These are phyloP conservation scores for Drosophila lowei DNA, from an alignment of 1,140 invertebrate genomes.

Conservation along the genomic window DNA sequence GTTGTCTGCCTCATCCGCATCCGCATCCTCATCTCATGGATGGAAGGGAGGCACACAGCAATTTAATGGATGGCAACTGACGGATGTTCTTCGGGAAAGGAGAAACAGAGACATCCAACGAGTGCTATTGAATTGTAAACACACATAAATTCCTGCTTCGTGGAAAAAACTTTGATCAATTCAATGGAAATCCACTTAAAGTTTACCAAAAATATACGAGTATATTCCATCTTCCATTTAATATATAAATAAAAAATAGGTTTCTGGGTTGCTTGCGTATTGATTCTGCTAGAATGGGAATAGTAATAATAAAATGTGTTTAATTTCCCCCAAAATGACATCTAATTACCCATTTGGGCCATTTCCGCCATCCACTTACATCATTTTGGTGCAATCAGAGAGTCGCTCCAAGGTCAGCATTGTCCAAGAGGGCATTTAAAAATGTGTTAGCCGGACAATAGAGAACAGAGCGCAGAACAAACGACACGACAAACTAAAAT, in stretches of 20 bases:
- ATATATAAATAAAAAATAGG: too few relatives aligned
- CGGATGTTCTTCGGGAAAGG: constrained; percentile 22
- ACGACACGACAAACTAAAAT: constrained; percentile 54
- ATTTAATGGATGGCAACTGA: constrained; percentile 41
- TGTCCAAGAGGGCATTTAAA: constrained; percentile 53
- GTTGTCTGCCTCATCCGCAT: constrained; percentile 13
- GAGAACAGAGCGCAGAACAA: constrained; percentile 29
- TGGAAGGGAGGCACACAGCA: constrained; percentile 23
- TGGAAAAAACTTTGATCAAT: too few relatives aligned
- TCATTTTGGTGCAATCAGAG: constrained; percentile 42
- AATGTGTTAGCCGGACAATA: constrained; percentile 37
- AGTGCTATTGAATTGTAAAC: constrained; percentile 33
- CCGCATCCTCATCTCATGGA: constrained; percentile 21
- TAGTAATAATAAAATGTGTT: constrained; percentile 12
- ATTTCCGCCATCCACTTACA: constrained; percentile 16
- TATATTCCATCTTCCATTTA: too few relatives aligned
- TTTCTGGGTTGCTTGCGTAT: too few relatives aligned
- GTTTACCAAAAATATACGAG: too few relatives aligned
- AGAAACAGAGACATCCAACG: constrained; percentile 27
- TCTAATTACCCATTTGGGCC: constrained; percentile 34
- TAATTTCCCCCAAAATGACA: constrained; percentile 12
- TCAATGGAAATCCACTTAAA: too few relatives aligned
- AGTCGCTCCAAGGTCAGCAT: constrained; percentile 52
- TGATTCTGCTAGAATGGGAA: too few relatives aligned
- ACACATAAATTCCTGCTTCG: constrained; percentile 7